These are phyloP conservation scores for Seira sanloemensis DNA, from an alignment of 2,888 invertebrate species.

Conservation along the genomic window DNA sequence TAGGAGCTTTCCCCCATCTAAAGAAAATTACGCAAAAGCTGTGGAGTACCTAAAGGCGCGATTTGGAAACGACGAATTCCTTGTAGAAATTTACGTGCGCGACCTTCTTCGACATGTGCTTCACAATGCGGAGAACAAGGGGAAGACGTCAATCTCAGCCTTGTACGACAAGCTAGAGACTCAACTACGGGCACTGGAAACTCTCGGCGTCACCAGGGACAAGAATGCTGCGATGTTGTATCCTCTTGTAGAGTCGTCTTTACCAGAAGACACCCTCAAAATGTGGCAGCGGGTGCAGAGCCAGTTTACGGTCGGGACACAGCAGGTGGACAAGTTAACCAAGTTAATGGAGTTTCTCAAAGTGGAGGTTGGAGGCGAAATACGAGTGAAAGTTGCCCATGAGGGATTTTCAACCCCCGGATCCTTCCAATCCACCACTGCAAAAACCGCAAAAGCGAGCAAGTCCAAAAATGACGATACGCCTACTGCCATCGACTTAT, in stretches of 20 bases:
- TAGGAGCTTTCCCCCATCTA: slow-evolving; percentile 63
- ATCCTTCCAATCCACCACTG: no score
- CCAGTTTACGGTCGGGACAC: slow-evolving; percentile 73
- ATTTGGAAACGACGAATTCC: slow-evolving; percentile 68
- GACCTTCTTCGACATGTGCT: slow-evolving; percentile 74
- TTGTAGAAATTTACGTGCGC: slow-evolving; percentile 73
- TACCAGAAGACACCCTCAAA: slow-evolving; percentile 57
- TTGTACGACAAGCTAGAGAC: slow-evolving; percentile 55
- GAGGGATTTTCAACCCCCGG: no score
- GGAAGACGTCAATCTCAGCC: slow-evolving; percentile 26
- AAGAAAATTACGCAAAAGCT: slow-evolving; percentile 73
- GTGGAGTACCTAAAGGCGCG: slow-evolving; percentile 39
- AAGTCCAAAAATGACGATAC: neutral
- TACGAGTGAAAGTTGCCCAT: slow-evolving; percentile 27
- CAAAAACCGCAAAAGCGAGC: neutral
- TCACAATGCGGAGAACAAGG: slow-evolving; percentile 33
- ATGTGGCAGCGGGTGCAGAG: slow-evolving; percentile 39
- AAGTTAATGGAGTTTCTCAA: slow-evolving; percentile 40
- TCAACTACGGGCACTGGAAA: slow-evolving; percentile 47
- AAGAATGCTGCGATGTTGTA: slow-evolving; percentile 54
- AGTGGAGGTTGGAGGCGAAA: slow-evolving; percentile 36
- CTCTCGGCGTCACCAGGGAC: slow-evolving; percentile 53
- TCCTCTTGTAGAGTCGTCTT: slow-evolving; percentile 63
- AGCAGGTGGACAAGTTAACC: slow-evolving; percentile 16
- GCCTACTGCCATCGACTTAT: neutral